phyloP scores from a whole-genome alignment of 2,888 invertebrate genomes.

The Elegia similella region DNA sequence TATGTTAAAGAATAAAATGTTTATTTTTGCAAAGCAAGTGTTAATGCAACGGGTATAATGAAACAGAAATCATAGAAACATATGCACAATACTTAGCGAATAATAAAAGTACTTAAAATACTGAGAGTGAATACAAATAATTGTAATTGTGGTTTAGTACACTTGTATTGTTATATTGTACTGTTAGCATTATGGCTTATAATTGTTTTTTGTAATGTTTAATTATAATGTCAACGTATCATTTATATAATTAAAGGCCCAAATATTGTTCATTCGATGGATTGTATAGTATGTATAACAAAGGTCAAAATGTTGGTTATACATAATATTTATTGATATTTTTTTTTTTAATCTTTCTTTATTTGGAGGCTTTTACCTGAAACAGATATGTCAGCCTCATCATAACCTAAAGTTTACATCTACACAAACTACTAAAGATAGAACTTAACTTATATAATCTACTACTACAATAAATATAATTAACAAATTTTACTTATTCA shows the following conservation, averaged over 20 bases:
- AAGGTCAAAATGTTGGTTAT: too few relatives aligned
- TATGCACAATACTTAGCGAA: constrained; percentile 56
- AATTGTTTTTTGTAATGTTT: constrained; percentile 6
- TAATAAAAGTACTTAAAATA: constrained; percentile 47
- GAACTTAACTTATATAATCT: too few relatives aligned
- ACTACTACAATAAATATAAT: too few relatives aligned
- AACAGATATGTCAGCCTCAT: too few relatives aligned
- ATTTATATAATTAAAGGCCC: neutral
- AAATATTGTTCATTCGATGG: neutral
- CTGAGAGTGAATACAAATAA: constrained; percentile 46
- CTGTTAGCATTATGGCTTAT: neutral
- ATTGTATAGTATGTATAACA: too few relatives aligned
- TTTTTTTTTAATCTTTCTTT: too few relatives aligned
- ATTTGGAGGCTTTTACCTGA: too few relatives aligned
- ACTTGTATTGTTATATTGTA: constrained; percentile 6
- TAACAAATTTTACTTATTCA: too few relatives aligned
- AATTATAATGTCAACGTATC: constrained; percentile 3
- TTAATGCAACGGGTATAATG: neutral
- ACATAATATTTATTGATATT: too few relatives aligned
- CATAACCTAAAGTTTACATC: too few relatives aligned
- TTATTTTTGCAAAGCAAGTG: constrained; percentile 9
- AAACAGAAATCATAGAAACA: constrained; percentile 45
- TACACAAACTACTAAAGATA: too few relatives aligned
- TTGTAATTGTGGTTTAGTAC: constrained; percentile 47
- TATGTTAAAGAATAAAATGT: constrained; percentile 14